Conservation (phyloP, 2,888 invertebrate genomes). For the Zaprionus obscuricornis region DNA sequence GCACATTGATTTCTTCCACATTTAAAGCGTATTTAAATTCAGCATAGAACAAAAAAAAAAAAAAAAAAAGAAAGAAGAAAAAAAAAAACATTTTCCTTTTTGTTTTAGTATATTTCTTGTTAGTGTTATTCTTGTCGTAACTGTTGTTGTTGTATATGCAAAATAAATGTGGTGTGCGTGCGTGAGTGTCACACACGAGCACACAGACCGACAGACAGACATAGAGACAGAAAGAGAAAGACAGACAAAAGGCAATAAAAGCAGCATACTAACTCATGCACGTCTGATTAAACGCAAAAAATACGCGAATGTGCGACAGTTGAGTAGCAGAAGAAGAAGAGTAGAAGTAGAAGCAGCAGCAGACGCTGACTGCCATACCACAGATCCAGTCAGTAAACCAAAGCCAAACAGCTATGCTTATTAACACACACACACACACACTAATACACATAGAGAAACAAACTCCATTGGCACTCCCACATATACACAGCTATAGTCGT, state of each 20-base stretch:
- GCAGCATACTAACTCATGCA: conserved; percentile 56
- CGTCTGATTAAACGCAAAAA: conserved; percentile 69
- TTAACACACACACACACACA: conserved; percentile 53
- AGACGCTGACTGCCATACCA: conserved; percentile 21
- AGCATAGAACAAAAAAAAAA: too few species aligned
- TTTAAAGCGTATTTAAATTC: conserved; percentile 15
- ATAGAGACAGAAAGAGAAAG: too few species aligned
- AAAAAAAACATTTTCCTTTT: neutral
- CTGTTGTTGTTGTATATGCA: conserved; percentile 12
- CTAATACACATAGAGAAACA: conserved; percentile 28
- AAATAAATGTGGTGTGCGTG: conserved; percentile 12
- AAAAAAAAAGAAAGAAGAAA: neutral
- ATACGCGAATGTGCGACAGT: conserved; percentile 30
- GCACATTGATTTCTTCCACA: too few species aligned
- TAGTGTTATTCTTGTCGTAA: neutral
- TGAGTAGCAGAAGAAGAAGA: neutral
- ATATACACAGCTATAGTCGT: conserved; percentile 14
- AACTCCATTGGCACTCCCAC: conserved; percentile 7
- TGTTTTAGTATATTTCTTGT: neutral
- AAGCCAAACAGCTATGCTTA: conserved; percentile 68
- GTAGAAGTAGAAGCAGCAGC: too few species aligned
- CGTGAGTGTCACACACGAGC: conserved; percentile 27
- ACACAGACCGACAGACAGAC: conserved; percentile 31
- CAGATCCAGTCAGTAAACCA: conserved; percentile 58
- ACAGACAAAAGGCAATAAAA: conserved; percentile 36